Percentiles rank a stretch among this genome's conserved stretches.
Conservation (phyloP, 2,113 vertebrate genomes). For the Todiramphus saurophagus region DNA sequence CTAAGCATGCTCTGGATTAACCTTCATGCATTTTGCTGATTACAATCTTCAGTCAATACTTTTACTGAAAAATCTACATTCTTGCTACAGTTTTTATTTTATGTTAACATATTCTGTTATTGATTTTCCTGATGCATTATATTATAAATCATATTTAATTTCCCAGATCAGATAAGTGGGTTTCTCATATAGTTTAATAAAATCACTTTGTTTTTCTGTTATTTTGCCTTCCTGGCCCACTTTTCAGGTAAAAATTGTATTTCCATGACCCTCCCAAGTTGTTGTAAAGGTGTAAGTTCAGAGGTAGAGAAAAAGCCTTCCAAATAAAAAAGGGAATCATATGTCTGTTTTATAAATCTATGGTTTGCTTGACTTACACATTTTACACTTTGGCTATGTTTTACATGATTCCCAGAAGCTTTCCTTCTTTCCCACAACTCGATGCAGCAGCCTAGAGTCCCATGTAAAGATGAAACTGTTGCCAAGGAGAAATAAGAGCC, state of each 20-base stretch:
- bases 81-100: slow-evolving; percentile 33
- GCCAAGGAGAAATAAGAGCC: background rate
- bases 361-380: background rate
- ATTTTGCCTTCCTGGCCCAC: background rate
- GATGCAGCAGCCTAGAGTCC: background rate
- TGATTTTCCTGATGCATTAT: slow-evolving; percentile 50
- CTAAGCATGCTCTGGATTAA: slow-evolving; percentile 68
- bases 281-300: background rate
- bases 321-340: background rate
- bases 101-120: slow-evolving; percentile 42
- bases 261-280: background rate
- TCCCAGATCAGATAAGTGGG: background rate
- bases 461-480: background rate
- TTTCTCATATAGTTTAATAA: slow-evolving; percentile 32
- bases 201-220: background rate
- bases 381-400: background rate
- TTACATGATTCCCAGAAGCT: fast-evolving
- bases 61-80: slow-evolving; percentile 63
- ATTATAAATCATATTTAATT: slow-evolving; percentile 51
- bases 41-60: slow-evolving; percentile 64
- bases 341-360: background rate
- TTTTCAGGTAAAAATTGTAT: background rate
- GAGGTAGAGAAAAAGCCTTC: background rate
- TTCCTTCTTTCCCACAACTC: background rate
- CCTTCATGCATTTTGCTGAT: slow-evolving; percentile 63